Percentiles rank a stretch among this genome's conserved stretches.
Evolutionary conservation across 1,140 invertebrate genomes (phyloP).

Genomic region (Hypothenemus hampei): DNA sequence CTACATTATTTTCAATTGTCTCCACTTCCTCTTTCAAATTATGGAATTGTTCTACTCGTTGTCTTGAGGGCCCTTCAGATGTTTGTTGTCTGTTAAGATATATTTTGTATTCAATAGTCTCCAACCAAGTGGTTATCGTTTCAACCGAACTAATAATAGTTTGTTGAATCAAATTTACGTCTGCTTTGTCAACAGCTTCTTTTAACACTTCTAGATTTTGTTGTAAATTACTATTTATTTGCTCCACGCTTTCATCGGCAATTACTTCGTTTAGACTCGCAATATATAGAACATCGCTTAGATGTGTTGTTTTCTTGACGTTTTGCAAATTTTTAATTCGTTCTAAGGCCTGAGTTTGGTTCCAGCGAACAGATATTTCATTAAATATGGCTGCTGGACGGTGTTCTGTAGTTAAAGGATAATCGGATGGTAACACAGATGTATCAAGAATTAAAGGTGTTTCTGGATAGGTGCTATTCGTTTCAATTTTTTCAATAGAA

Average conservation of each 20-base stretch:
- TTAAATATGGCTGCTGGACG: slow-evolving; percentile 32
- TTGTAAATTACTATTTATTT: slow-evolving; percentile 51
- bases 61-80: slow-evolving; percentile 50
- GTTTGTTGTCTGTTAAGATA: slow-evolving; percentile 57
- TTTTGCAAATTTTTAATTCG: slow-evolving; percentile 53
- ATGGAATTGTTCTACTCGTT: slow-evolving; percentile 45
- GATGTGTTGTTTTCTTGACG: slow-evolving; percentile 48
- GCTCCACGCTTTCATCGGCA: slow-evolving; percentile 51
- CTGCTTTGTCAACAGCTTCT: slow-evolving; percentile 57
- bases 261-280: slow-evolving; percentile 54
- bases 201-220: slow-evolving; percentile 57
- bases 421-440: slow-evolving; percentile 33
- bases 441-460: slow-evolving; percentile 46
- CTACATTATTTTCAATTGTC: slow-evolving; percentile 48
- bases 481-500: slow-evolving; percentile 49
- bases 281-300: slow-evolving; percentile 56
- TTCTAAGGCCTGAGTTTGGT: slow-evolving; percentile 44
- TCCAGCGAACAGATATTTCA: slow-evolving; percentile 41
- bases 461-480: slow-evolving; percentile 41
- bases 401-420: slow-evolving; percentile 15
- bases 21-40: slow-evolving; percentile 52
- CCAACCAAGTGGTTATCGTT: slow-evolving; percentile 73
- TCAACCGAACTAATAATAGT: slow-evolving; percentile 69
- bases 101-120: slow-evolving; percentile 76
- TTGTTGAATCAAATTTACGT: slow-evolving; percentile 59